Base-by-base conservation (phyloP, 2,797 vertebrate species). In the Callimico goeldii region DNA sequence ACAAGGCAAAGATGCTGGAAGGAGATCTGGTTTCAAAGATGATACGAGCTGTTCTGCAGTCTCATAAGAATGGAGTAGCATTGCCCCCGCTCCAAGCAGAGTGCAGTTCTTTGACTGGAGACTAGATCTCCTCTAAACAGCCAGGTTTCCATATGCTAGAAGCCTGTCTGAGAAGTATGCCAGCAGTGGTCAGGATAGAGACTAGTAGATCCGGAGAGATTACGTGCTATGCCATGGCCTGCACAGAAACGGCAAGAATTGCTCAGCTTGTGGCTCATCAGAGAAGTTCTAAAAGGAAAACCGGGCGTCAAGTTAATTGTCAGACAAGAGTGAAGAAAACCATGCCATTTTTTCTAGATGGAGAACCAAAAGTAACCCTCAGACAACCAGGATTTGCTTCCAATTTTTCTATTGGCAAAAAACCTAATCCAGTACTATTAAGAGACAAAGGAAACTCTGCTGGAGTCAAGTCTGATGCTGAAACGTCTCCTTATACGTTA, bases 221-320 rank as follows among this genome's bases (percentile, higher is more conserved):
- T 7, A 95, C 95, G 77, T 99, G 99, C 98, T 99, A 99, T 93
- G 99, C 99, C 17, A 98, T 98, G n/a, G 98, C 99, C 50, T 99
- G 99, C 96, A 91, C 98, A 73, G 99, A 99, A 96, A 99, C 99
- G 0, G 98, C 98, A 67, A 98, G 99, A 95, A 99, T 99, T 30
- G 99, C 99, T 87, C 99, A 99, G 96, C 98, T 99, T 86, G 99
- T 99, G 90, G 99, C 99, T 55, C 98, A 98, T 20, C 99, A 99
- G 98, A 99, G 98, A 96, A 99, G 95, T 96, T 98, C 99, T 26
- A 99, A 99, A 98, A 99, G 96, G 97, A 99, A 99, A 96, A 97
- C 98, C 0, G 99, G 99, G n/a, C 96, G 97, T 15, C 95, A 99
- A 22, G 98, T 99, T 92, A 99, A 99, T 97, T 99, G 99, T 98